Base-by-base conservation (phyloP, 2,113 vertebrate species). In the Notarius quadriscutis region DNA sequence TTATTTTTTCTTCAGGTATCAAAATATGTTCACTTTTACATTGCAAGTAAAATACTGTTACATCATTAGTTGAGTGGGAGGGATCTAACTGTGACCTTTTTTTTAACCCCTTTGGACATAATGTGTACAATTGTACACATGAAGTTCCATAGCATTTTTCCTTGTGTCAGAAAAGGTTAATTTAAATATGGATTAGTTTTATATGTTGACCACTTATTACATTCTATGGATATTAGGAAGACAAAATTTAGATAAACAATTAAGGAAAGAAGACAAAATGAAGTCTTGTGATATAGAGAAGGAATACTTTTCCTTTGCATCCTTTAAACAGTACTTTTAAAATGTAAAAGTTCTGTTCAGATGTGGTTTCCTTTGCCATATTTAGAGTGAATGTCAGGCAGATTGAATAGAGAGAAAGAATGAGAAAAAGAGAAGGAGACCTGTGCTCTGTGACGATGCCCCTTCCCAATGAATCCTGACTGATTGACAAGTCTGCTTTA, bases 401-500 rank as follows among this genome's bases (percentile, higher is more conserved):
- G 79, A 87, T 81, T 58, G 65, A 60, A 71, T 57, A 51, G 41
- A 71, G 30, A 79, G 65, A 41, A 50, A 20, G n/a, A 55, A 48
- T 27, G n/a, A 75, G 82, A 67, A 58, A 30, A 27, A 72, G 84
- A 88, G 81, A 83, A 81, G 71, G 53, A 84, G 81, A 83, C 85
- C 85, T 77, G 48, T 86, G 84, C 58, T 79, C 84, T 86, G 74
- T 86, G 69, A 85, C 77, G 58, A 57, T 87, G 81, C 83, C 87
- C 65, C 87, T 88, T 82, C 87, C 74, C 89, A 84, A 65, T 90
- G 89, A 88, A 86, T 90, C 85, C 58, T 84, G 57, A 84, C 84
- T 90, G 89, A 90, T 87, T 90, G 89, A 88, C 89, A 90, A 77
- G 77, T 65, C 51, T 63, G 75, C 67, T 88, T 81, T 81, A 90